These are phyloP conservation scores for Himalopsyche kuldschensis DNA, from an alignment of 2,888 invertebrate species.

Conservation along the genomic window DNA sequence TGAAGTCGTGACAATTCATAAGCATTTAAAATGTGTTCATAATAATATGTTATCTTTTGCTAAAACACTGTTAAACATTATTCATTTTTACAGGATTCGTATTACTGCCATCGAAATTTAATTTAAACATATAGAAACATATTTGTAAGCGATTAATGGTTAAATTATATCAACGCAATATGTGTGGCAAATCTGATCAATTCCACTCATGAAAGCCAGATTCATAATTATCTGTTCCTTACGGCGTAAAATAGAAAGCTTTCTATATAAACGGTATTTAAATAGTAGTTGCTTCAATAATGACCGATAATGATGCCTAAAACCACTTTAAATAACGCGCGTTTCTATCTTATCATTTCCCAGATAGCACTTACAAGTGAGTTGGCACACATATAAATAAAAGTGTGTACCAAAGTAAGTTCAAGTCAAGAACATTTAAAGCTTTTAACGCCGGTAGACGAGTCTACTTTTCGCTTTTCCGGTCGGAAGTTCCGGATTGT, in stretches of 20 bases:
- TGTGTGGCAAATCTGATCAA: no score
- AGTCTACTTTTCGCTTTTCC: conserved; percentile 1
- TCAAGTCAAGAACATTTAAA: neutral
- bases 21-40: no score
- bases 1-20: no score
- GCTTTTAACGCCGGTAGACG: conserved; percentile 1
- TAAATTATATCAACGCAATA: no score
- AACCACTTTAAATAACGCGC: neutral
- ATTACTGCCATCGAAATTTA: no score
- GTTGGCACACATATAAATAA: neutral
- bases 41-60: no score
- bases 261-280: neutral
- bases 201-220: no score
- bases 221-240: no score
- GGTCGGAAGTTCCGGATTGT: conserved; percentile 1
- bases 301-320: neutral
- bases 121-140: no score
- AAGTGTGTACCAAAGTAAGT: neutral
- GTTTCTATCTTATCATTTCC: neutral
- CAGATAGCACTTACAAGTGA: neutral
- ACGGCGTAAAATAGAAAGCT: neutral
- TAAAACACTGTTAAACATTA: no score
- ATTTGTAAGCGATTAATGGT: no score
- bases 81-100: no score
- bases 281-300: neutral